A percentile compares a stretch with the other conserved stretches of the same genome.
These are phyloP conservation scores for Orientallactaga bullata DNA, from an alignment of 2,113 vertebrate species.

Conservation along the genomic window DNA sequence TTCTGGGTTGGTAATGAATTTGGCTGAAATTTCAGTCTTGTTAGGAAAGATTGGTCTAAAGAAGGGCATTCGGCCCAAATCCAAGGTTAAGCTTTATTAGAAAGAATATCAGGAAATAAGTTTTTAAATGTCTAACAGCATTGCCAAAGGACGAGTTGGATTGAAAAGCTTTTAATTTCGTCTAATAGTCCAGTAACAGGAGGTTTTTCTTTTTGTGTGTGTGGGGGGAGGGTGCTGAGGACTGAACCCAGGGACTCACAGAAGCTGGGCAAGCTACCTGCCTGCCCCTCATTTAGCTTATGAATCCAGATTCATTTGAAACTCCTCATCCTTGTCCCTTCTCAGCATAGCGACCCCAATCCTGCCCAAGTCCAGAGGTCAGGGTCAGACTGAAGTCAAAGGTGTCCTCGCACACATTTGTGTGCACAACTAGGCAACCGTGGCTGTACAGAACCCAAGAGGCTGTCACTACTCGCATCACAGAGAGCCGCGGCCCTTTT, in stretches of 20 bases:
- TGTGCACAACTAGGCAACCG: background rate
- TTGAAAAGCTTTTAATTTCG: background rate
- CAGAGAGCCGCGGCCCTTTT: slow-evolving; percentile 63
- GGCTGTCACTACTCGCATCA: background rate
- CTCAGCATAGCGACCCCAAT: background rate
- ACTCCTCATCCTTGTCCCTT: too few relatives aligned
- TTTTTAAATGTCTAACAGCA: background rate
- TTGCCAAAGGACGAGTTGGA: background rate
- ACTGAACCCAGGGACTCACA: background rate
- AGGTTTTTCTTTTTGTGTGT: background rate
- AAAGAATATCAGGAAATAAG: background rate
- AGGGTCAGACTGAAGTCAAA: background rate
- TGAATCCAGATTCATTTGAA: background rate
- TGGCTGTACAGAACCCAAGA: slow-evolving; percentile 37
- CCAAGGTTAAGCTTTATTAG: background rate
- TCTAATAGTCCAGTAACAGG: background rate
- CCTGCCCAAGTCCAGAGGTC: background rate
- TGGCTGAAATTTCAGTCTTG: background rate
- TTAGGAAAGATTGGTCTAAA: background rate
- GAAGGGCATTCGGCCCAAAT: background rate
- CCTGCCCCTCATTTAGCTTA: background rate
- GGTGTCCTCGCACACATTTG: background rate
- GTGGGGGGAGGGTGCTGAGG: background rate
- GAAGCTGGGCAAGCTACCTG: too few relatives aligned
- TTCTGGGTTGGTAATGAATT: background rate